Base-by-base conservation (phyloP, 2,888 invertebrate species). In the Myopa tessellatipennis region DNA sequence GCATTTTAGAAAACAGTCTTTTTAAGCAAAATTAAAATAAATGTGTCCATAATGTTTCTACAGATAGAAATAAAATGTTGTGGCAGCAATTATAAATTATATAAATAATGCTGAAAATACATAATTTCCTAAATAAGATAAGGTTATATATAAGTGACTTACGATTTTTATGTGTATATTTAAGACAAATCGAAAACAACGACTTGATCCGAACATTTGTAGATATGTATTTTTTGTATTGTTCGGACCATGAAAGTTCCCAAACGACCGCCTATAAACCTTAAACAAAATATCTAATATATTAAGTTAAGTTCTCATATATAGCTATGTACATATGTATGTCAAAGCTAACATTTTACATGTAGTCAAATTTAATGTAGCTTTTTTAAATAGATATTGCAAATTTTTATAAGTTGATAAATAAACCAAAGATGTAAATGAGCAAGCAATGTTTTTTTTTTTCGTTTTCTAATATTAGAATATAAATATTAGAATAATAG, bases 401-500 rank as follows among this genome's bases (percentile, higher is more conserved):
- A 68, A 45, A 61, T 69, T 69, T 8, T 61, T 34, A 61, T 69
- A 50, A 70, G 34, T 61, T 26, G 52, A 77, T 45, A 60, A n/a
- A 26, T 76, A 77, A 77, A 73, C 77, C 77, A 77, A 77, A 77
- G 77, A 77, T 76, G 76, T 76, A 70, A 76, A 76, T 34, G 58
- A 60, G 10, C 76, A 69, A 34, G 16, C 18, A 38, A 61, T 58
- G 18, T 72, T 12, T 16, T 55, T 26, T 26, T 26, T 26, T 26
- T 26, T 2, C 1, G 1, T 26, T 26, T 26, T 26, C 26, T 26
- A 26, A 26, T 26, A 26, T 26, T 26, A 26, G 26, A 26, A 26
- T 26, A 26, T 26, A n/a, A n/a, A n/a, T n/a, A n/a, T n/a, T n/a
- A n/a, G n/a, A n/a, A n/a, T n/a, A 2, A 26, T 26, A 26, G 1